These are phyloP conservation scores for Argyra leucocephala DNA, from an alignment of 2,888 invertebrate species.

Conservation along the genomic window DNA sequence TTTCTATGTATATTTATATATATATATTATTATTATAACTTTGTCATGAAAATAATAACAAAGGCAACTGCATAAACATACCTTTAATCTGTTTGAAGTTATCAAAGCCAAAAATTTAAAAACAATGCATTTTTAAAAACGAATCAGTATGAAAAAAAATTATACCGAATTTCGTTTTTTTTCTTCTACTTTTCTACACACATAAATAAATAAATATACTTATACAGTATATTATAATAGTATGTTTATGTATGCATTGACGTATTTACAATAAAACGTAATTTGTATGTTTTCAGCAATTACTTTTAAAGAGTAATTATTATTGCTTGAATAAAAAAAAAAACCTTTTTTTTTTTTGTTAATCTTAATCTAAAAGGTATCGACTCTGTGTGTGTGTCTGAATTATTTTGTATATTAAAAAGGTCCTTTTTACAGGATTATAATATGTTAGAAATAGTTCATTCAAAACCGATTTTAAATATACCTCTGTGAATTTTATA, in stretches of 20 bases:
- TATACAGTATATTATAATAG: no score
- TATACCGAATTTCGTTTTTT: not conserved
- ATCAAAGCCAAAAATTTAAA: conserved; percentile 1
- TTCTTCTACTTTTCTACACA: not conserved
- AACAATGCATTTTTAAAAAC: not conserved
- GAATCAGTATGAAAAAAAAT: not conserved
- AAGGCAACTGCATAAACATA: conserved; percentile 6
- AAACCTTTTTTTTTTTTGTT: no score
- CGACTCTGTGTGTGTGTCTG: not conserved
- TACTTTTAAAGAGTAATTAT: conserved; percentile 1
- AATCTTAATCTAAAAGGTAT: conserved; percentile 6
- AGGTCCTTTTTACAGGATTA: not conserved
- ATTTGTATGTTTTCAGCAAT: conserved; percentile 2
- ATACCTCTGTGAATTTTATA: not conserved
- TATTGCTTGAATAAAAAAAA: no score
- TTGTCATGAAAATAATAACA: not conserved
- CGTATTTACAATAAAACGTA: not conserved
- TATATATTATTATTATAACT: not conserved
- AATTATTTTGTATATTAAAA: not conserved
- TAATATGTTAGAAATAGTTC: not conserved
- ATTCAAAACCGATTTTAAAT: not conserved
- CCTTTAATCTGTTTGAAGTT: conserved; percentile 3
- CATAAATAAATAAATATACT: not conserved
- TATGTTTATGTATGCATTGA: not conserved
- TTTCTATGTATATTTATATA: not conserved